Conservation (phyloP, 2,888 invertebrate genomes). For the Deilephila porcellus region DNA sequence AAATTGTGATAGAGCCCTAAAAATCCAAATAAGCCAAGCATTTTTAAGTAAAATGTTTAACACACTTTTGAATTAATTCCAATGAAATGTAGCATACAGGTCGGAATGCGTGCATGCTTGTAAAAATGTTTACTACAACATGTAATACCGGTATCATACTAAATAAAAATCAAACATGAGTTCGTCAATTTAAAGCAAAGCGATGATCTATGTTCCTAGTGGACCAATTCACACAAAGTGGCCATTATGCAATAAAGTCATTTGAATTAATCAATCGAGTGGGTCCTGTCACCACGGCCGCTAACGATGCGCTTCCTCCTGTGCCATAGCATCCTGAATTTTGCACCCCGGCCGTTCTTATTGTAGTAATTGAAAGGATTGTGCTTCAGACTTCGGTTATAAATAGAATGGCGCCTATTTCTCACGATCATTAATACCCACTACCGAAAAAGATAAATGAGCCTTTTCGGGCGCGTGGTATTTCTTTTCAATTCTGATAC, state of each 20-base stretch:
- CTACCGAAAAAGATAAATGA: not conserved
- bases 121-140: not conserved
- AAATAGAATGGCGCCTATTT: conserved; percentile 46
- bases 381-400: conserved; percentile 35
- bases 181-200: conserved; percentile 15
- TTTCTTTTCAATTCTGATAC: not conserved
- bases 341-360: conserved; percentile 42
- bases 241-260: conserved; percentile 80
- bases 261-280: conserved; percentile 82
- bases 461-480: not conserved
- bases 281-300: conserved; percentile 64
- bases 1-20: too few relatives aligned
- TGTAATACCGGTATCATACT: not conserved
- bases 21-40: too few relatives aligned
- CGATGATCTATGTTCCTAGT: conserved; percentile 49
- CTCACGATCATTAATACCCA: conserved; percentile 48
- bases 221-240: conserved; percentile 51
- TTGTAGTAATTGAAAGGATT: conserved; percentile 45
- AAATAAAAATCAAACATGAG: not conserved
- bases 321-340: conserved; percentile 44
- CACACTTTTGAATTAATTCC: too few relatives aligned
- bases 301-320: conserved; percentile 73
- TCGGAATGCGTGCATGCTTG: too few relatives aligned
- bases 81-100: too few relatives aligned
- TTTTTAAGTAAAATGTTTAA: too few relatives aligned